phyloP scores from a whole-genome alignment of 1,140 invertebrate genomes.

The Nylanderia fulva region DNA sequence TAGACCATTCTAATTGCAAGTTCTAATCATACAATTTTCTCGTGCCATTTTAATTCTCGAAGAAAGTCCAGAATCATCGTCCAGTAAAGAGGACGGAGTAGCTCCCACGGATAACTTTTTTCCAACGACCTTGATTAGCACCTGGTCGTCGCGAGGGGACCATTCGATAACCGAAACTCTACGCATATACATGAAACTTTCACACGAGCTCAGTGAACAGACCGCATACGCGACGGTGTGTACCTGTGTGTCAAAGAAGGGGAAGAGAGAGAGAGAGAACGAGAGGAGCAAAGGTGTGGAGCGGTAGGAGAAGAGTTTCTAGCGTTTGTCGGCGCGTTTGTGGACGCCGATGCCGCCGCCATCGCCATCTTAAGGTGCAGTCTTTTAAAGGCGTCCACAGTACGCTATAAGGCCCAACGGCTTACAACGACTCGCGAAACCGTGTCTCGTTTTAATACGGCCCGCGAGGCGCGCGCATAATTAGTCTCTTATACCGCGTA shows the following conservation, averaged over 20 bases:
- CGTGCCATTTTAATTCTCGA: neutral
- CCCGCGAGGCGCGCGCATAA: constrained; percentile 16
- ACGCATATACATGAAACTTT: constrained; percentile 4
- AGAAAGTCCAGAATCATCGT: neutral
- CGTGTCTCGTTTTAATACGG: constrained; percentile 10
- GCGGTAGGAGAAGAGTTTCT: constrained; percentile 65
- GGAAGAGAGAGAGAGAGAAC: neutral
- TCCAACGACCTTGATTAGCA: constrained; percentile 49
- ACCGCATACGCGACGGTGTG: constrained; percentile 28
- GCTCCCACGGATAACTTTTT: constrained; percentile 24
- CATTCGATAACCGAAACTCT: constrained; percentile 31
- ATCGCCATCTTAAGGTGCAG: constrained; percentile 78
- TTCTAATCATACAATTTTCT: neutral
- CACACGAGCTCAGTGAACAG: constrained; percentile 14
- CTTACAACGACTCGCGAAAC: constrained; percentile 41
- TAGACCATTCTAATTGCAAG: neutral
- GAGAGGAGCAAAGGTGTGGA: constrained; percentile 24
- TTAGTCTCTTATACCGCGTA: neutral
- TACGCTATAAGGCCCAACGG: constrained; percentile 46
- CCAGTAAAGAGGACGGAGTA: neutral
- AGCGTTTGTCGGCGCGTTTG: constrained; percentile 84
- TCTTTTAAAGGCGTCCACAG: constrained; percentile 64
- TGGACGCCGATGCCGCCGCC: constrained; percentile 79
- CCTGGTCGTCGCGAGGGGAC: constrained; percentile 43
- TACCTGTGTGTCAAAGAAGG: constrained; percentile 29